Conservation (phyloP, 2,113 vertebrate species). For the Canis aureus region DNA sequence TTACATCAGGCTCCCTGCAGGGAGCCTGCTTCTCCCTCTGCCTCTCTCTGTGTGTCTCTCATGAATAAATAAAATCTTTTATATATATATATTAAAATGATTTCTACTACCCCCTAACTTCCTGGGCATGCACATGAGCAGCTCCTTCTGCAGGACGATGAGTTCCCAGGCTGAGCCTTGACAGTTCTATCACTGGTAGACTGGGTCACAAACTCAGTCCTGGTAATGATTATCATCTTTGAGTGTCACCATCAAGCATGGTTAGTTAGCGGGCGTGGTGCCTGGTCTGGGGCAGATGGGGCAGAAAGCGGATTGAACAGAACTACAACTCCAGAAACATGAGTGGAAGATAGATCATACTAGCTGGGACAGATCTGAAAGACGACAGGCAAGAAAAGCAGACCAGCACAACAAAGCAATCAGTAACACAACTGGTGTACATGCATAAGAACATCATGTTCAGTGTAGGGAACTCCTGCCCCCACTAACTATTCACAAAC, state of each 20-base stretch:
- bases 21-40: too few relatives aligned
- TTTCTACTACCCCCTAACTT: background rate
- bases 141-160: background rate
- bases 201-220: background rate
- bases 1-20: too few relatives aligned
- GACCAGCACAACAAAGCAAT: background rate
- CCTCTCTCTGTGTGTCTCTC: too few relatives aligned
- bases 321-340: background rate
- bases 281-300: background rate
- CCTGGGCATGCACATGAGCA: background rate
- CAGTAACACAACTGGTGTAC: rapidly evolving
- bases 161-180: background rate
- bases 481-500: background rate
- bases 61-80: too few relatives aligned
- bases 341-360: background rate
- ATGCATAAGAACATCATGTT: background rate
- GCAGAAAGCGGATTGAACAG: background rate
- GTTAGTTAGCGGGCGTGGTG: background rate
- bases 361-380: background rate
- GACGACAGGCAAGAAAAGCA: background rate
- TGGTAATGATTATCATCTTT: background rate
- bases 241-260: background rate
- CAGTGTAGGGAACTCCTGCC: background rate
- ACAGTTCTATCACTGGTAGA: background rate
- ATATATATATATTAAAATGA: background rate